Percentiles rank a stretch among this genome's conserved stretches.
Evolutionary conservation across 2,797 vertebrate genomes (phyloP).

Genomic region (Cetoscarus ocellatus): DNA sequence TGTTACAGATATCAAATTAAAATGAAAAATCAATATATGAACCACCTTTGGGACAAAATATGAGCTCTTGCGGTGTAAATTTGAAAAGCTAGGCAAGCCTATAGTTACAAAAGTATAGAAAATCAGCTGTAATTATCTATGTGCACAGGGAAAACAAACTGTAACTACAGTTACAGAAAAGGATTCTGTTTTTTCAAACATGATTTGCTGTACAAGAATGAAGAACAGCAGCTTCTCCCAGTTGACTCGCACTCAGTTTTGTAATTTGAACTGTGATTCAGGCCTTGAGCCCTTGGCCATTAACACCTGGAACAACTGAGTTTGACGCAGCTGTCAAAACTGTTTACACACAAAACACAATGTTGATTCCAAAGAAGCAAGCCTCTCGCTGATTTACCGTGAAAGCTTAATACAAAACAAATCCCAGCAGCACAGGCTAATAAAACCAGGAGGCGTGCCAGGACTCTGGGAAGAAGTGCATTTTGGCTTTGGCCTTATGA

Average conservation of each 20-base stretch:
- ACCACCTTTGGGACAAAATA: no score
- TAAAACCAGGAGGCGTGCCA: neutral
- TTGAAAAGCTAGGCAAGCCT: no score
- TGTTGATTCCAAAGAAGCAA: no score
- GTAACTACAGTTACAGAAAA: no score
- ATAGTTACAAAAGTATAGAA: no score
- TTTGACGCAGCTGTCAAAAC: neutral
- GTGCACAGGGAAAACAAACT: no score
- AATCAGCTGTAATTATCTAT: no score
- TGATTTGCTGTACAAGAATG: no score
- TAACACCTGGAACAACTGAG: conserved; percentile 1
- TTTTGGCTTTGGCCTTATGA: neutral
- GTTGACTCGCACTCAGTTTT: conserved; percentile 13
- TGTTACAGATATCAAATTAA: no score
- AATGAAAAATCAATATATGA: no score
- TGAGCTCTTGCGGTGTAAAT: no score
- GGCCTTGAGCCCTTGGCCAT: neutral
- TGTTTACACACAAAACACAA: neutral
- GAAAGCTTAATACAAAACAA: neutral
- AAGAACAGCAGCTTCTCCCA: conserved; percentile 26
- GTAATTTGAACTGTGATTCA: conserved; percentile 12
- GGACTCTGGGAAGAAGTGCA: neutral
- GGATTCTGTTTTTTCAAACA: no score
- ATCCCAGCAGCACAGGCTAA: neutral
- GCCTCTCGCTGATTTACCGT: neutral